Evolutionary conservation across 2,888 invertebrate species (phyloP).

Genomic region (Acrocyrtus sp.): DNA sequence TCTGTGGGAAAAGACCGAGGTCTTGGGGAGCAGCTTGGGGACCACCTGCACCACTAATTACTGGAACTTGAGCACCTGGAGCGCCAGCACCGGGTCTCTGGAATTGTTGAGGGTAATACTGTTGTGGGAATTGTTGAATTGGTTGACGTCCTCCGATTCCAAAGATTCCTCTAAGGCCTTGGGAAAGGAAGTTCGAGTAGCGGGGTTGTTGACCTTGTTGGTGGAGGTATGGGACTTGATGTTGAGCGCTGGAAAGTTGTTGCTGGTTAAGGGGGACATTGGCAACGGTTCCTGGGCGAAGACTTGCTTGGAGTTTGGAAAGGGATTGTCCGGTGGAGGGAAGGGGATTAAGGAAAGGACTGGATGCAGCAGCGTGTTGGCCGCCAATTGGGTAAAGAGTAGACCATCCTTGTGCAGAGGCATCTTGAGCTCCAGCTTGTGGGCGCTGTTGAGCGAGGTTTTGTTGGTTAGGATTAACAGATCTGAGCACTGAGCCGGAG

Average conservation of each 20-base stretch:
- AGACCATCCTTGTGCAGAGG: conserved; percentile 12
- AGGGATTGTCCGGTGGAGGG: conserved; percentile 25
- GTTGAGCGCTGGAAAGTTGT: conserved; percentile 19
- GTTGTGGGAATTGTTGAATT: not conserved
- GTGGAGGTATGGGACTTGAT: conserved; percentile 18
- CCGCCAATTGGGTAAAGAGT: conserved; percentile 18
- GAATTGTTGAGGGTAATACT: not conserved
- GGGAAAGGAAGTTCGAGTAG: not conserved
- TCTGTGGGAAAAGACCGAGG: not conserved
- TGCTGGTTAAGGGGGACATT: not conserved
- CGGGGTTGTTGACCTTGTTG: not conserved
- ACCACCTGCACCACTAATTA: not conserved
- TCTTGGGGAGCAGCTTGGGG: not conserved
- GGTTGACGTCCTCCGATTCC: not conserved
- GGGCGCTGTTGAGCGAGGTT: conserved; percentile 6
- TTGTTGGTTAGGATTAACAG: conserved; percentile 1
- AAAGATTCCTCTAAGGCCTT: not conserved
- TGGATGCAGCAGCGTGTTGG: not conserved
- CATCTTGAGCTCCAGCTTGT: not conserved
- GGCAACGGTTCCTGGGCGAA: not conserved
- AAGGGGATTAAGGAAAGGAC: conserved; percentile 16
- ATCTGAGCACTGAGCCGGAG: conserved; percentile 6
- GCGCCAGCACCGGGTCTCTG: not conserved
- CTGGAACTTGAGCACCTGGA: not conserved
- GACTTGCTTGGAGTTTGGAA: conserved; percentile 30